phyloP scores from a whole-genome alignment of 2,888 invertebrate genomes.

The Cremastinae sp. region DNA sequence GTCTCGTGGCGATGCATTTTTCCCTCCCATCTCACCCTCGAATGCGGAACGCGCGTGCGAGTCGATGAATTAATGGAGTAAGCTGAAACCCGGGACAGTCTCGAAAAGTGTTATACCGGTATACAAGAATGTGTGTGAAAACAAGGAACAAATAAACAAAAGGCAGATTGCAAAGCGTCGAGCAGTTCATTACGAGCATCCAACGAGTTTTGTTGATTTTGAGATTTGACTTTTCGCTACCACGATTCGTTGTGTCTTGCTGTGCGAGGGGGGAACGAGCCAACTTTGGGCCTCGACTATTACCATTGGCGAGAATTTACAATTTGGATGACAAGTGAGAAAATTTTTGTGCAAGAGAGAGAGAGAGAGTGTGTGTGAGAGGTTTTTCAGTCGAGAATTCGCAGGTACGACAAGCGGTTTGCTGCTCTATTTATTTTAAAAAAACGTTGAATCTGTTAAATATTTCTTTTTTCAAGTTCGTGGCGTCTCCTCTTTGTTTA shows the following conservation, averaged over 20 bases:
- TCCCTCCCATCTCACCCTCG: neutral
- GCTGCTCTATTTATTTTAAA: too few relatives aligned
- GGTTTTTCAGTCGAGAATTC: conserved; percentile 17
- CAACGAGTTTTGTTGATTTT: conserved; percentile 30
- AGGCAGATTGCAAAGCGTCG: conserved; percentile 30
- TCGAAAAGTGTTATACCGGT: conserved; percentile 37
- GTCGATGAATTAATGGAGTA: conserved; percentile 9
- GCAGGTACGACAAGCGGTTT: neutral
- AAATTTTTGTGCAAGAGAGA: conserved; percentile 14
- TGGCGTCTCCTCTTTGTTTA: too few relatives aligned
- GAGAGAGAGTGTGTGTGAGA: conserved; percentile 28
- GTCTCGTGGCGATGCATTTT: neutral
- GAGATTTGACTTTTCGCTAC: conserved; percentile 1
- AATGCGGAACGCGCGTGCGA: conserved; percentile 33
- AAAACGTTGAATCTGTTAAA: neutral
- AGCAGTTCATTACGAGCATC: conserved; percentile 33
- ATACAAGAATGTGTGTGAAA: neutral
- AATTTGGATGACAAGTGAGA: conserved; percentile 47
- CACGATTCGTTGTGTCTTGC: conserved; percentile 14
- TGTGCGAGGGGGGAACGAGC: conserved; percentile 14
- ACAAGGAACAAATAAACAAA: conserved; percentile 35
- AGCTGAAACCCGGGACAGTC: conserved; percentile 14
- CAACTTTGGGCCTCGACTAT: conserved; percentile 40
- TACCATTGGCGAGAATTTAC: conserved; percentile 50
- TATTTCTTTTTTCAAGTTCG: too few relatives aligned